Evolutionary conservation across 2,888 invertebrate species (phyloP), one percentile per base, ranked within the genome.

Genomic region (Alsophila aescularia): DNA sequence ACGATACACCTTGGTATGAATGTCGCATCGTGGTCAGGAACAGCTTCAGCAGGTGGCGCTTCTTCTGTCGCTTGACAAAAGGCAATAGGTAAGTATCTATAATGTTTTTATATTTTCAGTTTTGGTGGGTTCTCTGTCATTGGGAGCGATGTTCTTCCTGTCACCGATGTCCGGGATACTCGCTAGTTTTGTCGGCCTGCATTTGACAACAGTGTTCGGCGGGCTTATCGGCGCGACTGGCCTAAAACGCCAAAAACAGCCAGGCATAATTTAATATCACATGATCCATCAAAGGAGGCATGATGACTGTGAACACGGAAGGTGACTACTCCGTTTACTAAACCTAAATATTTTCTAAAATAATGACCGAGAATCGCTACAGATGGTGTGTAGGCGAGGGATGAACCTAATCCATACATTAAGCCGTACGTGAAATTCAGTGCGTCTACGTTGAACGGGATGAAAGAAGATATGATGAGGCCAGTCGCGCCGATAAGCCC

Each of bases 281-380:
- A 52, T 83, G 79, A 36, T 94, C 93, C 72, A 97, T 93, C 1
- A 95, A 75, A 34, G 94, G 93, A 0, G 97, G 96, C 92, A 97
- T 93, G 24, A 95, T 92, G 12, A 96, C 95, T 0, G 98, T 98
- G 79, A 98, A 98, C 7, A 96, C 93, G 0, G 98, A 96, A 76
- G 0, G 98, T 96, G 1, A 98, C 98, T 53, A 98, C 92, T 0
- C 98, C 98, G 76, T 98, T 98, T 0, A 96, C 98, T 57, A 97
- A 84, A 0, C 98, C 98, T 70, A 98, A 92, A 73, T 96, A 94
- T 44, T 93, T 94, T 75, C 96, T 95, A 86, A 98, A 98, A 83
- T 98, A 98, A 77, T 98, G 98, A 0, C 98, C 98, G 14, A 98
- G 92, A 63, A 98, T 97, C 34, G 97, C 97, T 40, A 98, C 85